Conservation (phyloP, 2,113 vertebrate genomes). For the Hyla sarda region DNA sequence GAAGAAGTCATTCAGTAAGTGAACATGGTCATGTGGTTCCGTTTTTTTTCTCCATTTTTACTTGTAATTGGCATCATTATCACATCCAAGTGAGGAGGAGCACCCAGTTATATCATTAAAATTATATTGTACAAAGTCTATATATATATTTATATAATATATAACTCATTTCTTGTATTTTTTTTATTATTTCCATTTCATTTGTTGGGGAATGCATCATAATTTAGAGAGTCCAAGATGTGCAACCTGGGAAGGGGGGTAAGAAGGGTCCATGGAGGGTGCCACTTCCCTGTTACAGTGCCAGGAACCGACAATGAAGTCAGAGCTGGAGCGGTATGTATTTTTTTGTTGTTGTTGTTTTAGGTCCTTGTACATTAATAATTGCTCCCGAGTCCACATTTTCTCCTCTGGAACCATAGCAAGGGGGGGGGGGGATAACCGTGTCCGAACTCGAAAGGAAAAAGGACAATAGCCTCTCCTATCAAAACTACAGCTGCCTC, state of each 20-base stretch:
- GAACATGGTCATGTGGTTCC: background rate
- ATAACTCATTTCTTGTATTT: slow-evolving; percentile 30
- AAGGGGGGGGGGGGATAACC: slow-evolving; percentile 22
- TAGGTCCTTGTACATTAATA: slow-evolving; percentile 33
- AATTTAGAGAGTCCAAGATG: slow-evolving; percentile 21
- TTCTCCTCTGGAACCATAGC: slow-evolving; percentile 19
- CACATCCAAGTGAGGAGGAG: slow-evolving; percentile 49
- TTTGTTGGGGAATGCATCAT: slow-evolving; percentile 53
- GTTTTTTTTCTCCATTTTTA: slow-evolving; percentile 1
- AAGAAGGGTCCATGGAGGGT: background rate
- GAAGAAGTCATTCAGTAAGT: background rate
- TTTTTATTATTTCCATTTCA: slow-evolving; percentile 30
- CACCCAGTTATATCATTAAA: slow-evolving; percentile 19
- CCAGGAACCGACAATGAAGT: background rate
- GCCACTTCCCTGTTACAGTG: background rate
- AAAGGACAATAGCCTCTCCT: background rate
- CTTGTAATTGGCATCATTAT: slow-evolving; percentile 38
- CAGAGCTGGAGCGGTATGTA: background rate
- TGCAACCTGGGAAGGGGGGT: background rate
- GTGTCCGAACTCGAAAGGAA: background rate
- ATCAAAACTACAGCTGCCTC: background rate
- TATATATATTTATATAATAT: slow-evolving; percentile 50
- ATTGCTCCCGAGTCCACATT: slow-evolving; percentile 5
- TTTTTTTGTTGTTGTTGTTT: background rate
- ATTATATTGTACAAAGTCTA: slow-evolving; percentile 53